These are phyloP conservation scores for Euplagia quadripunctaria DNA, from an alignment of 2,888 invertebrate species.

Conservation along the genomic window DNA sequence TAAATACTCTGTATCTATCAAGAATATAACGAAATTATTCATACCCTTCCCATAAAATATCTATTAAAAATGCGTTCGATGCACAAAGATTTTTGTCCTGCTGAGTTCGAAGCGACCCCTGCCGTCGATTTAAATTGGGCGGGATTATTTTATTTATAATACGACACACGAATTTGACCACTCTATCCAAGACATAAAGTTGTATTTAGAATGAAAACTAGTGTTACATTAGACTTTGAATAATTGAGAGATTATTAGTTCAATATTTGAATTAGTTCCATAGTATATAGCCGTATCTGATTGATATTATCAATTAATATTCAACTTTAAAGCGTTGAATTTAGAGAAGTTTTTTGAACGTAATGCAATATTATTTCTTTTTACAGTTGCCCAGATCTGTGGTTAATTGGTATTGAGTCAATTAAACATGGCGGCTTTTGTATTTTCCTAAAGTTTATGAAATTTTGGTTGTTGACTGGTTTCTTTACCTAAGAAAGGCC, in stretches of 20 bases:
- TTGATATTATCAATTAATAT: conserved; percentile 5
- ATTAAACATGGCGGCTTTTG: conserved; percentile 58
- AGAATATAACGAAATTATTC: background rate
- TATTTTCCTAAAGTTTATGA: background rate
- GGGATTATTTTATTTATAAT: background rate
- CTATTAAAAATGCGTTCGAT: conserved; percentile 1
- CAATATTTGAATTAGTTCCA: conserved; percentile 35
- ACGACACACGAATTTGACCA: conserved; percentile 10
- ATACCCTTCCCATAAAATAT: background rate
- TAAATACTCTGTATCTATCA: too few relatives aligned
- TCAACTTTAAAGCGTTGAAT: background rate
- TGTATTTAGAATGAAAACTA: background rate
- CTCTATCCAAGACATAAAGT: fast-evolving
- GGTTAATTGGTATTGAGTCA: conserved; percentile 33
- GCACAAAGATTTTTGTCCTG: conserved; percentile 34
- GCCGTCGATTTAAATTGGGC: conserved; percentile 28
- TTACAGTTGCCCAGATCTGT: conserved; percentile 8
- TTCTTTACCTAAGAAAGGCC: too few relatives aligned
- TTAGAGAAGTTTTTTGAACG: background rate
- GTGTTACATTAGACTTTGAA: conserved; percentile 15
- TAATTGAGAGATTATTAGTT: conserved; percentile 6
- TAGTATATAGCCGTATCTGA: conserved; percentile 17
- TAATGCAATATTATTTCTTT: background rate
- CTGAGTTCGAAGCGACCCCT: conserved; percentile 43
- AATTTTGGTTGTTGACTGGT: background rate